Evolutionary conservation across 2,888 invertebrate genomes (phyloP), one percentile per base, ranked within the genome.

Genomic region (Yponomeuta evonymella): DNA sequence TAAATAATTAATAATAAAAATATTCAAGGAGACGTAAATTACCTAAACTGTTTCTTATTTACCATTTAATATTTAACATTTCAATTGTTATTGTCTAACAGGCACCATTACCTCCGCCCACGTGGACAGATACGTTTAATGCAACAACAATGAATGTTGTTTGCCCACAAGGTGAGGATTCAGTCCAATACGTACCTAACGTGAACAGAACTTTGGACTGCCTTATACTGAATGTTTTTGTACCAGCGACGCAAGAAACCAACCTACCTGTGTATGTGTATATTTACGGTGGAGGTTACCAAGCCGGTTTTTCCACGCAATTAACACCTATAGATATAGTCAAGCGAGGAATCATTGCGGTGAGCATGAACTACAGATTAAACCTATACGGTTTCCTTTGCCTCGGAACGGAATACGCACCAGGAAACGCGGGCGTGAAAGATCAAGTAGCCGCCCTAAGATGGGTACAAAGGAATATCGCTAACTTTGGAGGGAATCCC

Each of bases 61-160:
- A 23, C 23, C 23, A 23, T 23, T 23, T 23, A 43, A 43, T 1
- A 15, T 58, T 58, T 15, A 2, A 58, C 51, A 4, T 2, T 65
- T 23, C 23, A 23, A 23, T 67, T 72, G 11, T 67, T 72, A 33
- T 71, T 85, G 87, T 70, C 33, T 70, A 70, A 72, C 67, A 75
- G 75, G 74, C 73, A 6, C 72, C 75, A 6, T 73, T 74, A n/a
- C 72, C 72, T 15, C 64, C 74, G 4, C 75, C 75, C 4, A 68
- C 48, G 8, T 75, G 75, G 75, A 48, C 71, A 12, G 73, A 71
- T 29, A 70, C 72, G 33, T 71, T 74, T 63, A 72, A 75, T 66
- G 75, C 75, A 1, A 72, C 71, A 12, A 69, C 70, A 10, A 71
- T 67, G 33, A 70, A 48, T 29, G 69, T 72, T 10, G 48, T 29